A percentile compares a stretch with the other conserved stretches of the same genome.
Conservation (phyloP, 2,888 invertebrate genomes). For the Melanchra persicariae region DNA sequence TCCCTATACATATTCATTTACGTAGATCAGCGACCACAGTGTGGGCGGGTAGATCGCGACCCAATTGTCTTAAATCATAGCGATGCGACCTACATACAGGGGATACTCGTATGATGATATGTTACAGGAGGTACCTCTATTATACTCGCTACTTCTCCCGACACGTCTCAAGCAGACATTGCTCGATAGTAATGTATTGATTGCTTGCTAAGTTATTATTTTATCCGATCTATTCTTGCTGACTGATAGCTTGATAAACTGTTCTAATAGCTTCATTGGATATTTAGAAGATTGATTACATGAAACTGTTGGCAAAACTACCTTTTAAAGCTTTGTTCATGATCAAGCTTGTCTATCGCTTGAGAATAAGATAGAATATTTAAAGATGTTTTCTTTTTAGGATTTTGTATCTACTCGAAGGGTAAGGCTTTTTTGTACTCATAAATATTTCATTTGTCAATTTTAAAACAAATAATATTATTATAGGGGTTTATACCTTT, state of each 20-base stretch:
- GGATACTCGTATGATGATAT: conserved; percentile 19
- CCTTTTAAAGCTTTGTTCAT: background rate
- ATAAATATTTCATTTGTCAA: no score
- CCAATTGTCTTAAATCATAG: conserved; percentile 58
- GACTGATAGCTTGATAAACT: no score
- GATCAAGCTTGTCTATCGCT: background rate
- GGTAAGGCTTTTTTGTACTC: no score
- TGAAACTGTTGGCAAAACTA: background rate
- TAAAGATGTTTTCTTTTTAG: background rate
- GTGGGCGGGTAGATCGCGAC: conserved; percentile 43
- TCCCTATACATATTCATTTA: conserved; percentile 43
- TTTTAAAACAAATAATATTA: no score
- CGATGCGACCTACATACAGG: conserved; percentile 44
- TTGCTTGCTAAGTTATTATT: background rate
- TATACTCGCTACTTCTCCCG: background rate
- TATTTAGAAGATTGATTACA: background rate
- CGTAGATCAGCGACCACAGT: conserved; percentile 43
- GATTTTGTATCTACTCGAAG: no score
- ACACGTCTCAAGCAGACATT: conserved; percentile 10
- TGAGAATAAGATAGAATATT: background rate
- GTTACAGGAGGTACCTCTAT: conserved; percentile 34
- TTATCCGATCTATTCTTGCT: background rate
- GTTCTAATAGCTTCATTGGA: background rate
- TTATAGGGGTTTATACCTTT: no score
- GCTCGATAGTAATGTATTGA: background rate